These are phyloP conservation scores for Laticauda laticaudata DNA, from an alignment of 2,113 vertebrate genomes.

Conservation along the genomic window DNA sequence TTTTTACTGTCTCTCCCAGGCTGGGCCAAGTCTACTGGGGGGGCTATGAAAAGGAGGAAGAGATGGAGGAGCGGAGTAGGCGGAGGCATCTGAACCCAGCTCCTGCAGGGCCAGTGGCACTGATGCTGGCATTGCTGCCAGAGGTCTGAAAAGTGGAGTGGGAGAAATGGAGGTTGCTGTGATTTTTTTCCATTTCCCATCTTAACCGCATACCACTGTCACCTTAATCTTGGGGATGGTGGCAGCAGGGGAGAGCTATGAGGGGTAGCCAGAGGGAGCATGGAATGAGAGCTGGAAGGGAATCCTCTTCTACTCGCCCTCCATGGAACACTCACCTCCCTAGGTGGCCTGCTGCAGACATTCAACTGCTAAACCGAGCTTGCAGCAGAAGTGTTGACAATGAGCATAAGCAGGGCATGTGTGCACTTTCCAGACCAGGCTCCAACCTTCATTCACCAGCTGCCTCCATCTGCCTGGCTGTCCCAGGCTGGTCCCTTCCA, in stretches of 20 bases:
- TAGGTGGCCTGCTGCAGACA: background rate
- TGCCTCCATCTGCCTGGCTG: no score
- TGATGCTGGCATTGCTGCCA: background rate
- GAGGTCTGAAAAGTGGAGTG: constrained; percentile 25
- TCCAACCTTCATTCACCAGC: background rate
- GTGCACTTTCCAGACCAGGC: background rate
- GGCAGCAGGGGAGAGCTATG: no score
- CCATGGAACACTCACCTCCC: no score
- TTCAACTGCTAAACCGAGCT: no score
- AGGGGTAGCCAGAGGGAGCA: no score
- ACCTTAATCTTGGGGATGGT: background rate
- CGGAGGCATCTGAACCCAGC: background rate
- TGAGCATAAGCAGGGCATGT: background rate
- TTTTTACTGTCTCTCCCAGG: background rate
- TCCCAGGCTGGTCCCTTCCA: no score
- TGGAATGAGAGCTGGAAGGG: background rate
- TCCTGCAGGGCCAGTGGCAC: background rate
- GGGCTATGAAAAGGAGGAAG: background rate
- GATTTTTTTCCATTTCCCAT: background rate
- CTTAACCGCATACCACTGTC: background rate
- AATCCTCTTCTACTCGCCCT: no score
- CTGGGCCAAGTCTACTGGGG: background rate
- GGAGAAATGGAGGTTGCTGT: background rate
- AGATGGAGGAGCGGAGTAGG: background rate
- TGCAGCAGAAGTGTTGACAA: no score